Evolutionary conservation across 2,888 invertebrate species (phyloP), one percentile per base, ranked within the genome.

Genomic region (Lepetodrilus schrolli): DNA sequence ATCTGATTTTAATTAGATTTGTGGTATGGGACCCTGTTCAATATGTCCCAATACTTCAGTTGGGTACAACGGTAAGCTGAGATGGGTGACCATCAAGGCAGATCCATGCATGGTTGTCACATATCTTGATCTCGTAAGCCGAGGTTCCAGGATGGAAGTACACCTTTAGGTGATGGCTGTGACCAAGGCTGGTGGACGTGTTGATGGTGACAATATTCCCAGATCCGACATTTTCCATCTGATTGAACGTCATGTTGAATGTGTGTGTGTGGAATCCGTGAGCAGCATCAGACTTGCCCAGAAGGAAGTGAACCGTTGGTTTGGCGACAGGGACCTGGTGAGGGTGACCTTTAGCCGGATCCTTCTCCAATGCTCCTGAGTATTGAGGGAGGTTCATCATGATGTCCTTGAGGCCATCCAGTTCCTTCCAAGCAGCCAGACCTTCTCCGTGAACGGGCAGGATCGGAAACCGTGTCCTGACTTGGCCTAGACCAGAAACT

Each of bases 391-490:
- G 23, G 23, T 74, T 26, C 70, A 73, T 36, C 13, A 74, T 66
- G 21, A 74, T 47, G 37, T 74, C 70, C 34, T 74, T 70, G 17
- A 77, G 68, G 0, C 73, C 77, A 10, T 82, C 81, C 23, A 88
- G 71, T 72, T 87, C 86, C 66, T 85, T 86, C 75, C 82, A 81
- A 3, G 80, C 76, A n/a, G 75, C 73, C 38, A 77, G 78, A 13
- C 86, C 86, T 21, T 86, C 87, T 0, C 76, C 74, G 66, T 86
- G 83, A 0, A 86, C 72, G 0, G 87, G 86, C 76, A 83, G 75
- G 43, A 87, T 84, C 1, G 87, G 86, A 69, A 80, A 87, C 38
- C 87, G 78, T 20, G 78, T 82, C 34, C 87, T 76, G 5, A 86
- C 23, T 7, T 73, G 74, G 4, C 87, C 86, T 1, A 86, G 79